Evolutionary conservation across 2,888 invertebrate species (phyloP).

Genomic region (Macaria liturata): DNA sequence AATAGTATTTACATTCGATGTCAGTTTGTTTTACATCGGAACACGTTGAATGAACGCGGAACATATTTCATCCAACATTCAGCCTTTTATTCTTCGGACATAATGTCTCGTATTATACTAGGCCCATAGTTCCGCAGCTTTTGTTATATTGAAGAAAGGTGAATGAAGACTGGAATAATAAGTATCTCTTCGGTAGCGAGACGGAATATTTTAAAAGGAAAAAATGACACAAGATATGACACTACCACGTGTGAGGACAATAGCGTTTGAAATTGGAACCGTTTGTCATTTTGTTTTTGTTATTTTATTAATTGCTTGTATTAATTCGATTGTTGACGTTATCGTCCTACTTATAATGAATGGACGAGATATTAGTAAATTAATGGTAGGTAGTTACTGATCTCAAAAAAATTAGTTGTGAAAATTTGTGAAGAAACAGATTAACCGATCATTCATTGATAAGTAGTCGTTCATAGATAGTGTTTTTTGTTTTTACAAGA

Average conservation of each 20-base stretch:
- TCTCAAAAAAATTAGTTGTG: no score
- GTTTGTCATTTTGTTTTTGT: slow-evolving; percentile 36
- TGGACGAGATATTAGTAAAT: no score
- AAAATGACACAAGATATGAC: slow-evolving; percentile 64
- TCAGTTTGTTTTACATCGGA: slow-evolving; percentile 82
- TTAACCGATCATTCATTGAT: no score
- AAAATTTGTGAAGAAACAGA: no score
- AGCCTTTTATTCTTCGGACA: slow-evolving; percentile 70
- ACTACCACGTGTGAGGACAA: slow-evolving; percentile 75
- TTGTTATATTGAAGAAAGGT: slow-evolving; percentile 73
- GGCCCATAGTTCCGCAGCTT: slow-evolving; percentile 70
- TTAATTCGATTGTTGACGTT: not conserved
- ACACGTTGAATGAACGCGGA: slow-evolving; percentile 76
- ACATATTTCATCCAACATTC: slow-evolving; percentile 73
- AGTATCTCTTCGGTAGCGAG: slow-evolving; percentile 63
- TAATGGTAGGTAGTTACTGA: no score
- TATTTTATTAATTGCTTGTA: slow-evolving; percentile 29
- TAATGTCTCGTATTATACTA: slow-evolving; percentile 72
- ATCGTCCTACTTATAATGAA: no score
- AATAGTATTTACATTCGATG: slow-evolving; percentile 82
- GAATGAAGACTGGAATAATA: slow-evolving; percentile 77
- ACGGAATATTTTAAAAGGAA: slow-evolving; percentile 54
- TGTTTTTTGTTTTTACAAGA: no score
- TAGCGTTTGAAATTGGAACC: slow-evolving; percentile 56
- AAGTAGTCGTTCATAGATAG: no score